phyloP scores from a whole-genome alignment of 2,888 invertebrate genomes.

The Eupithecia vulgata region DNA sequence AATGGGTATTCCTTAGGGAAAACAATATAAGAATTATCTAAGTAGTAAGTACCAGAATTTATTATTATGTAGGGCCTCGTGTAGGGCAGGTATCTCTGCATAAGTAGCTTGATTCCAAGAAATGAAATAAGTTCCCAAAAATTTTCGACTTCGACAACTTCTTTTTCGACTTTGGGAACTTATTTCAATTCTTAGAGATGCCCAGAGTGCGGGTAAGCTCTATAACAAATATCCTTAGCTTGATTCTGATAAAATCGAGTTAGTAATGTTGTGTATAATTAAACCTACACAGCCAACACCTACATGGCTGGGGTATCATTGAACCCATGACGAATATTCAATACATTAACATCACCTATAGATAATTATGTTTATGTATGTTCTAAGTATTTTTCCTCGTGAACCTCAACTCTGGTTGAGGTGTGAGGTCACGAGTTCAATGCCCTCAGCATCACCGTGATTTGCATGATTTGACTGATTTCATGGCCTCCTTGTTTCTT shows the following conservation, averaged over 20 bases:
- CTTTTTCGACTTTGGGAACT: no score
- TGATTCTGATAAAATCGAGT: background rate
- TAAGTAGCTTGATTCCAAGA: no score
- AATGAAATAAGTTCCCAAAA: no score
- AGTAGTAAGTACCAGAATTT: background rate
- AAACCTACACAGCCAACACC: background rate
- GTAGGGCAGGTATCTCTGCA: background rate
- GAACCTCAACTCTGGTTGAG: conserved; percentile 10
- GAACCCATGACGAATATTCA: conserved; percentile 9
- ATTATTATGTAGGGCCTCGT: background rate
- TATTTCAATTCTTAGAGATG: no score
- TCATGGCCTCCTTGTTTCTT: conserved; percentile 63
- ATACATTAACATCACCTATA: conserved; percentile 9
- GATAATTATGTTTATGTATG: background rate
- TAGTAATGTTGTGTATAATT: background rate
- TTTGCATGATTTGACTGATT: conserved; percentile 69
- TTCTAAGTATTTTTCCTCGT: conserved; percentile 6
- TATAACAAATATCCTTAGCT: no score
- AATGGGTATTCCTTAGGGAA: background rate
- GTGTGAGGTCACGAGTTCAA: conserved; percentile 62
- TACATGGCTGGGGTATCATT: conserved; percentile 3
- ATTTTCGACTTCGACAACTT: no score
- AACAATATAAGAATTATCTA: background rate
- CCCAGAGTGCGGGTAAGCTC: no score
- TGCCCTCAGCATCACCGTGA: conserved; percentile 66